Conservation (phyloP, 2,113 vertebrate genomes). For the Okapia johnstoni region DNA sequence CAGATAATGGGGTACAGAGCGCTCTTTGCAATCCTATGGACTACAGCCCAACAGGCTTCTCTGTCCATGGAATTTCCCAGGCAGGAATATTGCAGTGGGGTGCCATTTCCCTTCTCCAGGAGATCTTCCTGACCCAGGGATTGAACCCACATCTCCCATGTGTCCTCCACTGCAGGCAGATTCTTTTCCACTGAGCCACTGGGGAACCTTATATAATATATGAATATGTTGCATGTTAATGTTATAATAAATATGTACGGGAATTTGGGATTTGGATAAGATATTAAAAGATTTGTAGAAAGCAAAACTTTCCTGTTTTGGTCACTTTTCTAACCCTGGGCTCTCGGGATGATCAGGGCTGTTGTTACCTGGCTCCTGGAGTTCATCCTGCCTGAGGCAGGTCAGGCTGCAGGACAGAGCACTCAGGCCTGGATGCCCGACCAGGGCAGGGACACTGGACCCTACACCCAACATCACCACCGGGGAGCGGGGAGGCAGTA, state of each 20-base stretch:
- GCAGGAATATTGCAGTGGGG: neutral
- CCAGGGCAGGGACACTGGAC: neutral
- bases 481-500: neutral
- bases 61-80: neutral
- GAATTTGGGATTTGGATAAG: neutral
- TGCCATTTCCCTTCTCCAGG: neutral
- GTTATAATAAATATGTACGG: neutral
- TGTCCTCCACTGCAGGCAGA: neutral
- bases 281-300: neutral
- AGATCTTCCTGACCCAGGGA: neutral
- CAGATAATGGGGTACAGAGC: neutral
- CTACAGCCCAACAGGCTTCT: neutral
- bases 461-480: accelerated
- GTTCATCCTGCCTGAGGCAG: neutral
- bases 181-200: neutral
- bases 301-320: neutral
- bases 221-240: neutral
- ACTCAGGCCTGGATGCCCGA: neutral
- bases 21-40: neutral
- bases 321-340: neutral
- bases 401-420: neutral
- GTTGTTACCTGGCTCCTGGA: accelerated
- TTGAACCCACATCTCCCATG: neutral
- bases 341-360: neutral
- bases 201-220: neutral